Percentiles rank a stretch among this genome's conserved stretches.
phyloP scores from a whole-genome alignment of 2,797 vertebrate species.

The Hephaestus fuliginosus region DNA sequence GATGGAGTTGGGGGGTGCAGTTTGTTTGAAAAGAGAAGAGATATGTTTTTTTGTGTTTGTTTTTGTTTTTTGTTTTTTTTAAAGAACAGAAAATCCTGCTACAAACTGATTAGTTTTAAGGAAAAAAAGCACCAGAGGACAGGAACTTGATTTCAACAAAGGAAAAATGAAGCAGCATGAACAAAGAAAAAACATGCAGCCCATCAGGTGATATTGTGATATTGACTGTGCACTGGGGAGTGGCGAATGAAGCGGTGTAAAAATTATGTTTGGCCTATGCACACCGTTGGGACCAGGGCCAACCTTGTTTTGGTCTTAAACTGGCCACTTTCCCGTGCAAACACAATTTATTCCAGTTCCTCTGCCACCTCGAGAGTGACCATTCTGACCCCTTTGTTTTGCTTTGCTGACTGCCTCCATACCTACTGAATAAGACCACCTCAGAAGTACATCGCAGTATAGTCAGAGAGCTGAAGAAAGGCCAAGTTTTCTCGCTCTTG shows the following conservation, averaged over 20 bases:
- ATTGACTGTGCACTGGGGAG: not conserved
- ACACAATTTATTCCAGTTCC: slow-evolving; percentile 35
- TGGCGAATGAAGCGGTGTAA: slow-evolving; percentile 1
- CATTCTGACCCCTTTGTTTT: slow-evolving; percentile 4
- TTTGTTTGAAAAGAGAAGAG: too few species aligned
- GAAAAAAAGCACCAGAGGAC: too few species aligned
- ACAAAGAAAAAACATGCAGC: not conserved
- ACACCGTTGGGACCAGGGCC: not conserved
- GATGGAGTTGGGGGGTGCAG: too few species aligned
- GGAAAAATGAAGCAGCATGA: not conserved
- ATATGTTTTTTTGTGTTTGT: too few species aligned
- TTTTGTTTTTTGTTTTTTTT: too few species aligned
- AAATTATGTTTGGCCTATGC: slow-evolving; percentile 27
- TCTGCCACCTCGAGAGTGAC: not conserved
- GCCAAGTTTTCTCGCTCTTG: not conserved
- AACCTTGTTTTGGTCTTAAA: slow-evolving; percentile 22
- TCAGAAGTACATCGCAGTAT: not conserved
- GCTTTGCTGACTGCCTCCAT: not conserved
- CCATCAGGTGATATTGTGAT: not conserved
- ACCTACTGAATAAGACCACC: not conserved
- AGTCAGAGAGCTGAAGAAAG: slow-evolving; percentile 6
- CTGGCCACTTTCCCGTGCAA: slow-evolving; percentile 8
- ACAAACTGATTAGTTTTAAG: not conserved
- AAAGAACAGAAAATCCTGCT: too few species aligned
- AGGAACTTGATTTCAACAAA: not conserved